Base-by-base conservation (phyloP, 2,113 vertebrate species). In the Aegotheles bennettii region DNA sequence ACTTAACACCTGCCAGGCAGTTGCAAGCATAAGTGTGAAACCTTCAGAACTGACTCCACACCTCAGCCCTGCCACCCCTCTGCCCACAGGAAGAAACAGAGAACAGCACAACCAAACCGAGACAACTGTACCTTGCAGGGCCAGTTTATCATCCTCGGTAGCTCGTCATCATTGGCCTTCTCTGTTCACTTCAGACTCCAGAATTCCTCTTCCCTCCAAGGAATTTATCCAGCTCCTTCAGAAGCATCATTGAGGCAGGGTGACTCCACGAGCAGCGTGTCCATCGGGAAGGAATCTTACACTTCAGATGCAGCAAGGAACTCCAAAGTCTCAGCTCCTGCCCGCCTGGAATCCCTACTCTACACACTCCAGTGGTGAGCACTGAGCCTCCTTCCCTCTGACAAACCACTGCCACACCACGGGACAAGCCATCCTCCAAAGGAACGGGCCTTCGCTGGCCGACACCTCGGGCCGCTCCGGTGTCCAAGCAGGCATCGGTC, bases 91-190 rank as follows among this genome's bases (percentile, higher is more conserved):
- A 21, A 84, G 28, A 89, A 92, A 74, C 1, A 70, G 25, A 84
- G 33, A 33, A 67, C 29, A 77, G 65, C 35, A 84, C 45, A 80
- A 38, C 23, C 57, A 91, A 95, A 80, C 3, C 42, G 74, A 90
- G 42, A 74, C 38, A 79, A 93, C 69, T 8, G 5, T 94, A 94
- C 91, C 91, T 96, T 81, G 56, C 18, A 88, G 69, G 75, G 56
- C 28, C 88, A 70, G 73, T 48, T 12, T 26, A 3, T 63, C 68
- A 40, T 70, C 79, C 28, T 18, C 10, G 4, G 36, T 6, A 56
- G 40, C 60, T 71, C 16, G 28, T 29, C 47, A 53, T 50, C 0
- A 0, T 1, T 25, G 31, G 33, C 36, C 15, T 87, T 59, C 67
- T 83, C 92, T 12, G 15, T 20, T 69, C 59, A 48, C 31, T 75